Conservation (phyloP, 2,113 vertebrate genomes). For the Corvus cornix region DNA sequence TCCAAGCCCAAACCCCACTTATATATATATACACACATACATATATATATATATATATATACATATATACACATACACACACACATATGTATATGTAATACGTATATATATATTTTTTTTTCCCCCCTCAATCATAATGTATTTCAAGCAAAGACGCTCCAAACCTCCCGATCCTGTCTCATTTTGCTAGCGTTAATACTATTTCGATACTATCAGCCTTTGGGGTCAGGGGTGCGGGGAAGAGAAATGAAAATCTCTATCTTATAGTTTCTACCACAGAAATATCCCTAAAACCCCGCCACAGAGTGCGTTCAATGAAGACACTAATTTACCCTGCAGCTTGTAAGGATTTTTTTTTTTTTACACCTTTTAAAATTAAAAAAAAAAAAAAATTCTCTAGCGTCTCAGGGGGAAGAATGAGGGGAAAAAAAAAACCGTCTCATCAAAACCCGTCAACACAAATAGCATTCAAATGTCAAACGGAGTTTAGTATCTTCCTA, state of each 20-base stretch:
- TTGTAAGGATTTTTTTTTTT: not conserved
- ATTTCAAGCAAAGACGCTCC: not conserved
- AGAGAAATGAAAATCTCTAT: not conserved
- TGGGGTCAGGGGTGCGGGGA: not conserved
- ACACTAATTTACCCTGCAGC: not conserved
- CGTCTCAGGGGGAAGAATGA: not conserved
- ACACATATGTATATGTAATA: too few relatives aligned
- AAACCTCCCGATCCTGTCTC: not conserved
- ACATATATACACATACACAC: too few relatives aligned
- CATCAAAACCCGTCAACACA: not conserved
- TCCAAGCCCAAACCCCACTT: slow-evolving; percentile 20
- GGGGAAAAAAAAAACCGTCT: not conserved
- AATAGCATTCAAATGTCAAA: not conserved
- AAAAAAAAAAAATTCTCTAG: not conserved
- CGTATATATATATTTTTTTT: not conserved
- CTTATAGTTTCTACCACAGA: not conserved
- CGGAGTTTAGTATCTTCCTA: slow-evolving; percentile 38
- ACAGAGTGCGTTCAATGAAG: not conserved
- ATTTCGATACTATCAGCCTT: not conserved
- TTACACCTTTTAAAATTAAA: not conserved
- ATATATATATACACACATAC: too few relatives aligned
- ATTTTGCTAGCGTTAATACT: not conserved
- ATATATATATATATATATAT: fast-evolving
- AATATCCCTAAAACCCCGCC: not conserved
- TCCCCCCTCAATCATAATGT: too few relatives aligned